Conservation (phyloP, 1,140 invertebrate species). For the Zaprionus vittiger region DNA sequence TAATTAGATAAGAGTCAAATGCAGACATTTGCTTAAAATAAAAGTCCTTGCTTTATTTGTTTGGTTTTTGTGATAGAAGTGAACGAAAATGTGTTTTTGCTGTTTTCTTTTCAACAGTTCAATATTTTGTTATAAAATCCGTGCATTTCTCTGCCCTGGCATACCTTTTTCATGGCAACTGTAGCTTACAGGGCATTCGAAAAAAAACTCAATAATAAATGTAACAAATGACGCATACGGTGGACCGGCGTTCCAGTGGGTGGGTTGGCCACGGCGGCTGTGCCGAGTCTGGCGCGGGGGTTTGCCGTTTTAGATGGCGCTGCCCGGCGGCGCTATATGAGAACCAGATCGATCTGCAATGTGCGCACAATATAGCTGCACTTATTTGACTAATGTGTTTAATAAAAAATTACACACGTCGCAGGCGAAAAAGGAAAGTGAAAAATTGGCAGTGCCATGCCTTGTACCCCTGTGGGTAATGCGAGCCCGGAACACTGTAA, state of each 20-base stretch:
- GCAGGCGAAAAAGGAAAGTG: conserved; percentile 58
- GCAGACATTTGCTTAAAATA: neutral
- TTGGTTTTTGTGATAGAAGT: neutral
- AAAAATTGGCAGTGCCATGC: conserved; percentile 66
- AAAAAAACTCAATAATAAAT: conserved; percentile 70
- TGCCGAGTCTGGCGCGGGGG: conserved; percentile 50
- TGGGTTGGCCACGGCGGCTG: conserved; percentile 15
- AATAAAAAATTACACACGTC: conserved; percentile 80
- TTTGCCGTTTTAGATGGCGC: conserved; percentile 77
- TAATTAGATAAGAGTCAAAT: neutral
- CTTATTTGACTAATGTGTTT: conserved; percentile 83
- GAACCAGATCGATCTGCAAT: conserved; percentile 55
- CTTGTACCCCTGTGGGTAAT: conserved; percentile 28
- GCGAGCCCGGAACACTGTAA: conserved; percentile 55
- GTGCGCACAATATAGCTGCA: conserved; percentile 40
- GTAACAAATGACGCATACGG: conserved; percentile 79
- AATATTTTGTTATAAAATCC: neutral
- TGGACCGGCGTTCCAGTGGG: conserved; percentile 24
- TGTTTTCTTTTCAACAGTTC: neutral
- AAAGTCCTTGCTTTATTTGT: neutral
- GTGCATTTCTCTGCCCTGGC: neutral
- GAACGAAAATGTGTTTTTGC: too few species aligned
- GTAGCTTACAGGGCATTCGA: conserved; percentile 13
- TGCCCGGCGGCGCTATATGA: conserved; percentile 69
- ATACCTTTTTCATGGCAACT: neutral